Percentiles rank a stretch among this genome's conserved stretches.
Conservation (phyloP, 2,113 vertebrate species). For the Dascyllus trimaculatus region DNA sequence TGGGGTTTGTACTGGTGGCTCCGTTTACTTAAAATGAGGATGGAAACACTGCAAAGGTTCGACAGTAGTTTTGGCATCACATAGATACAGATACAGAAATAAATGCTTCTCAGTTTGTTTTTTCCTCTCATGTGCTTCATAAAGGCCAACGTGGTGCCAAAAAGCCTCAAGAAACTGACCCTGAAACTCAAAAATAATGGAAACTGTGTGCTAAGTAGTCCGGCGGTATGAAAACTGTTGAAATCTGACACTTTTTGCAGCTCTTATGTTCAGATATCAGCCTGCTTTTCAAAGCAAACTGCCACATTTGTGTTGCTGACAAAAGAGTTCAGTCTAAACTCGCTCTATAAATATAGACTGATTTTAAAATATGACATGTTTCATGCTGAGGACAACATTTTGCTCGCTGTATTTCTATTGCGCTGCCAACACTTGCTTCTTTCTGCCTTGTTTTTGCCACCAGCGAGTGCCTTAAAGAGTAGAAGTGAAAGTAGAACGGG, state of each 20-base stretch:
- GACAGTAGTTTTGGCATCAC: conserved; percentile 7
- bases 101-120: background rate
- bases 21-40: too few relatives aligned
- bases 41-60: background rate
- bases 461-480: conserved; percentile 78
- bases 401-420: too few relatives aligned
- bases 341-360: conserved; percentile 11
- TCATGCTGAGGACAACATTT: background rate
- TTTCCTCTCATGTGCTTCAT: background rate
- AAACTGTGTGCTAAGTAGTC: conserved; percentile 5
- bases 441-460: conserved; percentile 65
- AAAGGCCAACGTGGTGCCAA: conserved; percentile 48
- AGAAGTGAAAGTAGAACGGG: conserved; percentile 21
- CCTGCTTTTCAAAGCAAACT: conserved; percentile 3
- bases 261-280: background rate
- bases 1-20: too few relatives aligned
- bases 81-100: conserved; percentile 8
- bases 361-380: conserved; percentile 24
- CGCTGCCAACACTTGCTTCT: conserved; percentile 30
- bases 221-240: conserved; percentile 31
- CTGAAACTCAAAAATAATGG: too few relatives aligned
- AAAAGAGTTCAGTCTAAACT: background rate
- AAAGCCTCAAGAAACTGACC: conserved; percentile 2
- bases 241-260: conserved; percentile 50
- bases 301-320: background rate